A percentile compares a stretch with the other conserved stretches of the same genome.
Evolutionary conservation across 2,888 invertebrate genomes (phyloP).

Genomic region (Ellobium chinense): DNA sequence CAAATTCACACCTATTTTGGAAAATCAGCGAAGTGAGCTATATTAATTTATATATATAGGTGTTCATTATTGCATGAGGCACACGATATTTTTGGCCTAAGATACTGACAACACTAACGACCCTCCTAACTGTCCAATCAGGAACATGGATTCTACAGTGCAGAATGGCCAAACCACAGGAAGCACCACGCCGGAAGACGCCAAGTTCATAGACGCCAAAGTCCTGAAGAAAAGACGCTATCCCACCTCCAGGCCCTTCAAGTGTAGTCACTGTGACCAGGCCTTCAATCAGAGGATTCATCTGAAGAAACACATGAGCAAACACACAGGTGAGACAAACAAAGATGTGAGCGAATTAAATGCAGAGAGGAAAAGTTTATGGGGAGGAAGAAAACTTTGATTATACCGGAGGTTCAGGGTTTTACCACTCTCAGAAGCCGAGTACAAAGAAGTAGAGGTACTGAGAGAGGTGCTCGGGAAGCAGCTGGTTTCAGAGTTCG

Average conservation of each 20-base stretch:
- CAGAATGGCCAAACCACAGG: neutral
- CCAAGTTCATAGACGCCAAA: slow-evolving; percentile 37
- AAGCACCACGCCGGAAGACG: slow-evolving; percentile 37
- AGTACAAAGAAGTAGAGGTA: neutral
- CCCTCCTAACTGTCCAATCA: no score
- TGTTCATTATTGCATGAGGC: no score
- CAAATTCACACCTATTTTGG: no score
- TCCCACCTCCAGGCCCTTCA: slow-evolving; percentile 73
- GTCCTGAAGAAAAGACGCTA: slow-evolving; percentile 62
- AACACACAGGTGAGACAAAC: slow-evolving; percentile 71
- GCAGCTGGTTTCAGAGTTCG: no score
- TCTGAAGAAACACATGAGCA: slow-evolving; percentile 78
- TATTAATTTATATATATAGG: no score
- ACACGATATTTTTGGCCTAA: no score
- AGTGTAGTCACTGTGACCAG: slow-evolving; percentile 75
- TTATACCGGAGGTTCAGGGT: neutral
- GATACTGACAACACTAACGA: no score
- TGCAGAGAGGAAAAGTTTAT: neutral
- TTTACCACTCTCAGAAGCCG: neutral
- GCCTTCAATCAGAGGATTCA: slow-evolving; percentile 79
- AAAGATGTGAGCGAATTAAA: neutral
- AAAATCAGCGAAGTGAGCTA: no score
- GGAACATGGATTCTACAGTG: neutral
- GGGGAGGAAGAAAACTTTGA: neutral
- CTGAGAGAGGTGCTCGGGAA: no score